phyloP scores from a whole-genome alignment of 1,140 invertebrate species.

The Chionoecetes opilio region DNA sequence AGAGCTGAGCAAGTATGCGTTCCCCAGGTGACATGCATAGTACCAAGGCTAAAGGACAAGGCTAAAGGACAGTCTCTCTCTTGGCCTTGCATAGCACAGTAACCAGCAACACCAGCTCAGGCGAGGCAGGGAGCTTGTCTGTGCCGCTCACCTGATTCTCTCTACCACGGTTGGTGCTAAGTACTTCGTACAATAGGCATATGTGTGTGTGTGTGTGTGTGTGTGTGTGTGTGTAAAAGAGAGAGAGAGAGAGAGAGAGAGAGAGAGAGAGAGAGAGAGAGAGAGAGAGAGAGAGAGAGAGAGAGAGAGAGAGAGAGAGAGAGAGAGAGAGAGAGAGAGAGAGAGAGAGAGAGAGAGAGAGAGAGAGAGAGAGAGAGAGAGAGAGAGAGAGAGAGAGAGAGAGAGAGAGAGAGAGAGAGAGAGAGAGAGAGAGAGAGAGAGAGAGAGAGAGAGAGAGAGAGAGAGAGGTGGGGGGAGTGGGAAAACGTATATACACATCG shows the following conservation, averaged over 20 bases:
- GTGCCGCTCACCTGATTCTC: too few species aligned
- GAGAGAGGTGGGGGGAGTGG: background rate
- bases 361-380: background rate
- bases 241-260: slow-evolving; percentile 50
- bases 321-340: slow-evolving; percentile 53
- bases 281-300: slow-evolving; percentile 55
- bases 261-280: slow-evolving; percentile 29
- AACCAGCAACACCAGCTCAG: too few species aligned
- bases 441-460: slow-evolving; percentile 49
- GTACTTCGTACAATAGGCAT: too few species aligned
- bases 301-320: slow-evolving; percentile 49
- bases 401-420: slow-evolving; percentile 53
- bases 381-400: slow-evolving; percentile 52
- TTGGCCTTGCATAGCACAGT: too few species aligned
- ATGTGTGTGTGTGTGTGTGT: too few species aligned
- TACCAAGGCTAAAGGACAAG: too few species aligned
- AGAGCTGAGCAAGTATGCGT: too few species aligned
- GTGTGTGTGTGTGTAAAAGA: background rate
- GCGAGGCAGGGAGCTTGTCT: too few species aligned
- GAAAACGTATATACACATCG: too few species aligned
- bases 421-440: slow-evolving; percentile 53
- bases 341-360: slow-evolving; percentile 31
- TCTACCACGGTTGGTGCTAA: too few species aligned
- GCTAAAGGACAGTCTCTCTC: too few species aligned
- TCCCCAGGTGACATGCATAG: too few species aligned